These are phyloP conservation scores for Solenodon paradoxus DNA, from an alignment of 2,113 vertebrate species.

Conservation along the genomic window DNA sequence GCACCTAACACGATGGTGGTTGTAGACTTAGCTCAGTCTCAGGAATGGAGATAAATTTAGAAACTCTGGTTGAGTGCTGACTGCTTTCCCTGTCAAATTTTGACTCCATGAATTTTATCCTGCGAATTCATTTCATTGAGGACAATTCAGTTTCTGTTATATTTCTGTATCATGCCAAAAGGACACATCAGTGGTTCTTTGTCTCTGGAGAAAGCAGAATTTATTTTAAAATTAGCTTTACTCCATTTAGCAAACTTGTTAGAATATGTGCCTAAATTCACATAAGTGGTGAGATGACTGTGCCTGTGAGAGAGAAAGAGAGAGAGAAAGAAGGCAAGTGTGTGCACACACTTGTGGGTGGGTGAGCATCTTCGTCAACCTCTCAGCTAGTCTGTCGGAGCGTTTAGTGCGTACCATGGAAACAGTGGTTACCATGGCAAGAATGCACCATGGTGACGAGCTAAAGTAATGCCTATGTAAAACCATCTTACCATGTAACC, in stretches of 20 bases:
- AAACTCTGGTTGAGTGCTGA: not conserved
- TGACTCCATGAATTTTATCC: slow-evolving; percentile 51
- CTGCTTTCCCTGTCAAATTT: slow-evolving; percentile 49
- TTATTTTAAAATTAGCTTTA: slow-evolving; percentile 60
- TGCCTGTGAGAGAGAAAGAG: not conserved
- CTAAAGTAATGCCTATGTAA: slow-evolving; percentile 72
- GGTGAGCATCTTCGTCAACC: slow-evolving; percentile 73
- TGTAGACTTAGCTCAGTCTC: not conserved
- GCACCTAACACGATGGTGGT: not conserved
- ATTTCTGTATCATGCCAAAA: slow-evolving; percentile 65
- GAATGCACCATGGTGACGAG: slow-evolving; percentile 76
- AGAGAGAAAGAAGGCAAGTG: not conserved
- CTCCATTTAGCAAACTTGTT: slow-evolving; percentile 62
- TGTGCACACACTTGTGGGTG: slow-evolving; percentile 56
- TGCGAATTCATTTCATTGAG: not conserved
- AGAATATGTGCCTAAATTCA: slow-evolving; percentile 72
- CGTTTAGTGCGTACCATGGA: slow-evolving; percentile 78
- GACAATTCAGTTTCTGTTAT: slow-evolving; percentile 50
- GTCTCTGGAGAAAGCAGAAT: slow-evolving; percentile 62
- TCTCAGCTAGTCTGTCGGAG: slow-evolving; percentile 70
- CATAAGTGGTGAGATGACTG: slow-evolving; percentile 18
- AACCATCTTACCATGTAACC: slow-evolving; percentile 58
- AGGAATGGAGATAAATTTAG: slow-evolving; percentile 44
- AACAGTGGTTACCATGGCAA: slow-evolving; percentile 84
- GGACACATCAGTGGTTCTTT: slow-evolving; percentile 69